Evolutionary conservation across 2,797 vertebrate species (phyloP), one percentile per base, ranked within the genome.

Genomic region (Tapirus indicus): DNA sequence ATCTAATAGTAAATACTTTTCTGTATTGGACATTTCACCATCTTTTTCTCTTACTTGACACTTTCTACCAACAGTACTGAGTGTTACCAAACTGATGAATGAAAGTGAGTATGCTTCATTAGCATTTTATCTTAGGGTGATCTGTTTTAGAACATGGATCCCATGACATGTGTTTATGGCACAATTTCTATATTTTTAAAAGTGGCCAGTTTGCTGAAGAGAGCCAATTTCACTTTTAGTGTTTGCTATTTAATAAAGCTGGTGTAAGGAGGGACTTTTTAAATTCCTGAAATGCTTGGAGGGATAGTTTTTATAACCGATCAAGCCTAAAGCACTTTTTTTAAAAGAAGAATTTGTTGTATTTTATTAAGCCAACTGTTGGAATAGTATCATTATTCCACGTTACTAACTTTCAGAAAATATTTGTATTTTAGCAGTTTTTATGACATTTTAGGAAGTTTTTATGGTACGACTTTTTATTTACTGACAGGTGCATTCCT

Each of bases 401-500:
- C 29, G 32, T 84, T 88, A 71, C 0, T 52, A 49, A 69, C 66
- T 84, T 75, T 21, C 71, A 35, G 62, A 78, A 68, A 52, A 2
- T 52, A 16, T 58, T 92, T 88, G 32, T 56, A 87, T 66, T 71
- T 69, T 54, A 90, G 56, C 13, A 27, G 14, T 72, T 95, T 94
- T 72, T 79, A 29, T 82, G 58, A 27, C 64, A n/a, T 84, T 75
- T 56, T 38, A 64, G 47, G n/a, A 80, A n/a, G 21, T 80, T 71
- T 95, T 95, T 54, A 88, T 71, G n/a, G 4, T 92, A 47, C 18
- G 2, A 60, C 41, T 94, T 90, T 95, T 97, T 94, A 96, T 78
- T 29, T 82, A 49, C 52, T 56, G 35, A 62, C 98, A 99, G 99
- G 99, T 99, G 99, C 93, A 99, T 99, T 94, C 99, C 99, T 0